Evolutionary conservation across 2,888 invertebrate species (phyloP), one percentile per base, ranked within the genome.

Genomic region (Megaustenia siamemsis): DNA sequence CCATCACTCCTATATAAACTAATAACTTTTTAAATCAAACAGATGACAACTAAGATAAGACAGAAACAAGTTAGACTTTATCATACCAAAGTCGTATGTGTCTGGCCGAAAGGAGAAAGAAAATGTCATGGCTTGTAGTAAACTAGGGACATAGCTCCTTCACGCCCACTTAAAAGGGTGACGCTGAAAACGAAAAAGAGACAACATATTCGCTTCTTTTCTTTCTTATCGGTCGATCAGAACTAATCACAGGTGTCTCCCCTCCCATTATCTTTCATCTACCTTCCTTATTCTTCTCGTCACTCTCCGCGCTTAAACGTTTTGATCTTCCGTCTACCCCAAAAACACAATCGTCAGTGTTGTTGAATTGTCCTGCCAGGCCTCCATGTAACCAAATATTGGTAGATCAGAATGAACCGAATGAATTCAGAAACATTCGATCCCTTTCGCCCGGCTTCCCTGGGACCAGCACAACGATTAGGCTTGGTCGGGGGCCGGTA

Each of bases 401-500:
- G 69, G 80, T 81, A 49, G 80, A 81, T 69, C 53, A 69, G 32
- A 45, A 49, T 15, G n/a, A 10, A 38, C 69, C 28, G 35, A 69
- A 38, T n/a, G 49, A 38, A 53, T 49, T 43, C 21, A 28, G 53
- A 12, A 45, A 81, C 45, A 81, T 81, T 81, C 66, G 80, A 81
- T 81, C 68, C 69, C 35, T 6, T 56, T 18, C 4, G 53, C 21
- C 49, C 24, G n/a, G 69, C 32, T 38, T 69, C 71, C 53, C 80
- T 68, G 56, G n/a, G 69, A 69, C 80, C 80, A 3, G 69, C 38
- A 32, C 15, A 28, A 56, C 68, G 49, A 81, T 81, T 81, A 81
- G 49, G 35, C 45, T 6, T 49, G 0, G 80, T 81, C 69, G 69
- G 79, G 69, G 71, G 49, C 77, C 38, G 49, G 49, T 49, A 15